Base-by-base conservation (phyloP, 2,888 invertebrate genomes). In the Priocnemis perturbator region DNA sequence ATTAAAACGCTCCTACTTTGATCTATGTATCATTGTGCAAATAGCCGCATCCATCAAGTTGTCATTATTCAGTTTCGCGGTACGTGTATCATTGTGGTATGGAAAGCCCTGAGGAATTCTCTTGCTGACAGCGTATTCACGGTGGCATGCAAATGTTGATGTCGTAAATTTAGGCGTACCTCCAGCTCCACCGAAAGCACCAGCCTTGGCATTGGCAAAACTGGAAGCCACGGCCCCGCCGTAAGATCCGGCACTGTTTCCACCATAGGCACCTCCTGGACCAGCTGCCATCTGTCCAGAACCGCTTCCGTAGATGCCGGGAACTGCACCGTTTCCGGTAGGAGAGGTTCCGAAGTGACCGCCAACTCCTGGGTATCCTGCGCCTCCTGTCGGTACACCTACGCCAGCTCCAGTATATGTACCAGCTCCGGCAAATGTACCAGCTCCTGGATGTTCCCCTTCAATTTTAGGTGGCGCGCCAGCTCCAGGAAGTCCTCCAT, bases 21-120 rank as follows among this genome's bases (percentile, higher is more conserved):
- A 77, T 77, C 71, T 71, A 77, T 74, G 57, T 37, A 60, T 69
- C 63, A 69, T 74, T 69, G 71, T 69, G 61, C 56, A 56, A 59
- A 61, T 59, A 52, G 23, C 60, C 44, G 64, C 67, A 71, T 76
- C 58, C 48, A 76, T 76, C 73, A 69, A 52, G 14, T 48, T 17
- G 37, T 20, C 26, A 17, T 20, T 45, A 23, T 50, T 50, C 50
- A 50, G 19, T 2, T 50, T 59, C 52, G 26, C 57, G 47, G 45
- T 26, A 52, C 26, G 37, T 53, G 48, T 17, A 3, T 50, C 44
- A 11, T 21, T 26, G 69, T 56, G 52, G 56, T 64, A 30, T 30
- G 9, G 55, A 9, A 19, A 37, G 20, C 56, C 61, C 69, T 69
- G 60, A 59, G 15, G 26, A 2, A 30, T 44, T 56, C 47, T 69